Conservation (phyloP, 2,113 vertebrate genomes). For the Equus przewalskii region DNA sequence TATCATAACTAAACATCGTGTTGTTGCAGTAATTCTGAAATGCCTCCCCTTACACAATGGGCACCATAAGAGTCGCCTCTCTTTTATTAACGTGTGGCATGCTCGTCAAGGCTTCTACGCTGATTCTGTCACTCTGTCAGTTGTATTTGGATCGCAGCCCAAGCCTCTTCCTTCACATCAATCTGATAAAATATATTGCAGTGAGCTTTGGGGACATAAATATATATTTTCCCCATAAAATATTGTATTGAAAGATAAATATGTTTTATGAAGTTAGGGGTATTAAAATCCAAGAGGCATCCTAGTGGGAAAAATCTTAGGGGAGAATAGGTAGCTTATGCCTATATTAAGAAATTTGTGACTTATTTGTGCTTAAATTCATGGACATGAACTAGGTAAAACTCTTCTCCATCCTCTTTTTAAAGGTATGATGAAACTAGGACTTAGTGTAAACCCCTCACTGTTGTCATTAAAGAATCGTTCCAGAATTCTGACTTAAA, state of each 20-base stretch:
- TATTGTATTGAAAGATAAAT: slow-evolving; percentile 60
- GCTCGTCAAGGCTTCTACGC: background rate
- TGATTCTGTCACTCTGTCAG: slow-evolving; percentile 12
- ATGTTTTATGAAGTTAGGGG: slow-evolving; percentile 56
- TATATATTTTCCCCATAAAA: slow-evolving; percentile 42
- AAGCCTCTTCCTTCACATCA: slow-evolving; percentile 28
- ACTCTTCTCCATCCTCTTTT: background rate
- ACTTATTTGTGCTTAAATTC: slow-evolving; percentile 45
- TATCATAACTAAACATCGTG: background rate
- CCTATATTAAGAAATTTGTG: background rate
- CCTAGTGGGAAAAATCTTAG: background rate
- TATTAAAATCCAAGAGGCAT: slow-evolving; percentile 65
- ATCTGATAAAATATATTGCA: slow-evolving; percentile 71
- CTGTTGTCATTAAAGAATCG: background rate
- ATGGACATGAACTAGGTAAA: background rate
- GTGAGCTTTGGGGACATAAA: slow-evolving; percentile 70
- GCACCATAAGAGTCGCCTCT: background rate
- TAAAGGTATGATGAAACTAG: slow-evolving; percentile 8
- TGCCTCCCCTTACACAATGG: background rate
- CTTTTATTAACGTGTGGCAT: background rate
- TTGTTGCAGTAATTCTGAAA: background rate
- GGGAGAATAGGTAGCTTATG: background rate
- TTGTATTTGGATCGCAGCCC: slow-evolving; percentile 29
- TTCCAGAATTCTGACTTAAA: background rate
- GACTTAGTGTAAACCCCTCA: background rate